Evolutionary conservation across 2,888 invertebrate genomes (phyloP).

Genomic region (Eupithecia pulchellata): DNA sequence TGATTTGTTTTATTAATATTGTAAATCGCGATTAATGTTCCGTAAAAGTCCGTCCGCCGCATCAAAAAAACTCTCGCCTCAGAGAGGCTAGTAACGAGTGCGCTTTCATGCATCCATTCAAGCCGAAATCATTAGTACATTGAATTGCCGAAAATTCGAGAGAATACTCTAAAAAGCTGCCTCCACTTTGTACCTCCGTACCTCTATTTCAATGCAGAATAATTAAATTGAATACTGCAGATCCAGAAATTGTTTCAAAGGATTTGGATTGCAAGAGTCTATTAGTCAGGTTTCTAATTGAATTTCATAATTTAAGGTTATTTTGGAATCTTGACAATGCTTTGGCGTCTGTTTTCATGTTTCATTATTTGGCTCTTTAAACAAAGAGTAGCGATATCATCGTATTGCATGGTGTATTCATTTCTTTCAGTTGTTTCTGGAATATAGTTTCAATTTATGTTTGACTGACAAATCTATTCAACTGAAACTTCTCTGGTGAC

Average conservation of each 20-base stretch:
- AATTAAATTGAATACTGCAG: constrained; percentile 46
- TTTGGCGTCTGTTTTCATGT: not conserved
- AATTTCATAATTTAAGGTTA: constrained; percentile 5
- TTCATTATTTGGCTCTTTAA: not conserved
- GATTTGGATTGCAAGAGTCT: constrained; percentile 30
- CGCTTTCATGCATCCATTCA: constrained; percentile 70
- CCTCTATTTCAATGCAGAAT: constrained; percentile 35
- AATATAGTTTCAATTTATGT: not conserved
- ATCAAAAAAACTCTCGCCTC: not conserved
- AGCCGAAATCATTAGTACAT: constrained; percentile 73
- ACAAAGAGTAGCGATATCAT: too few relatives aligned
- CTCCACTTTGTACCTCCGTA: constrained; percentile 16
- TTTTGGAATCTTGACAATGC: not conserved
- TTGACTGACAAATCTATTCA: not conserved
- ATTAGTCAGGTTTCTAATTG: not conserved
- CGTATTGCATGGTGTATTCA: not conserved
- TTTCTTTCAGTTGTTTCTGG: not conserved
- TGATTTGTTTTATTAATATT: not conserved
- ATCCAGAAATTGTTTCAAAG: constrained; percentile 39
- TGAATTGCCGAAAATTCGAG: constrained; percentile 76
- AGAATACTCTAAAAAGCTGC: constrained; percentile 35
- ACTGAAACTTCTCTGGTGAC: not conserved
- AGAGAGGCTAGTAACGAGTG: constrained; percentile 58
- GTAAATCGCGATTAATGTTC: not conserved
- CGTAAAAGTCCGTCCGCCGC: not conserved